Evolutionary conservation across 2,113 vertebrate species (phyloP).

Genomic region (Myiozetetes cayanensis): DNA sequence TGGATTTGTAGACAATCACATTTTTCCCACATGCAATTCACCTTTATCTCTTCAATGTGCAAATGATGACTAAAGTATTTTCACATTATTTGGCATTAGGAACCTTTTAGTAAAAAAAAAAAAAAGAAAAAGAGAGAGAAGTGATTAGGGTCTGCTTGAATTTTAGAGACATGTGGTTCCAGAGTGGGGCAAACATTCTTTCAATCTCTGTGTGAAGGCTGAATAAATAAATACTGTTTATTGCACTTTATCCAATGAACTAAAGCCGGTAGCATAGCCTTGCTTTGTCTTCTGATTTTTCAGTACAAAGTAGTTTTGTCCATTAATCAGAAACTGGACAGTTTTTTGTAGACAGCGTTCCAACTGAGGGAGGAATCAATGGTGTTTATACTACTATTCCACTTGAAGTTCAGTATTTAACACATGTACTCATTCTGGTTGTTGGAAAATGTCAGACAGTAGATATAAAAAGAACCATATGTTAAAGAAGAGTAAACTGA

Average conservation of each 20-base stretch:
- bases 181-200: not conserved
- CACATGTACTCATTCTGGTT: not conserved
- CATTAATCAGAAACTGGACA: not conserved
- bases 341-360: not conserved
- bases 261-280: not conserved
- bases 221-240: not conserved
- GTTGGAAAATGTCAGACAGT: not conserved
- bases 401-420: not conserved
- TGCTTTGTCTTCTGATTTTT: not conserved
- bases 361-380: not conserved
- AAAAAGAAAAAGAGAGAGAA: not conserved
- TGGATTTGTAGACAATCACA: not conserved
- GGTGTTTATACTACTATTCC: not conserved
- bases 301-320: not conserved
- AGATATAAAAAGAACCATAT: not conserved
- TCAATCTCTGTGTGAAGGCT: not conserved
- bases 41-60: not conserved
- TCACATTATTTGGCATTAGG: not conserved
- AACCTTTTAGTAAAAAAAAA: not conserved
- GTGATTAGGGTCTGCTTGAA: not conserved
- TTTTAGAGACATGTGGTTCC: not conserved
- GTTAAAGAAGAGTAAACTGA: not conserved
- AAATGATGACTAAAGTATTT: not conserved
- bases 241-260: not conserved
- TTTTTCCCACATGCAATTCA: not conserved